Base-by-base conservation (phyloP, 2,888 invertebrate genomes). In the Polyommatus icarus region DNA sequence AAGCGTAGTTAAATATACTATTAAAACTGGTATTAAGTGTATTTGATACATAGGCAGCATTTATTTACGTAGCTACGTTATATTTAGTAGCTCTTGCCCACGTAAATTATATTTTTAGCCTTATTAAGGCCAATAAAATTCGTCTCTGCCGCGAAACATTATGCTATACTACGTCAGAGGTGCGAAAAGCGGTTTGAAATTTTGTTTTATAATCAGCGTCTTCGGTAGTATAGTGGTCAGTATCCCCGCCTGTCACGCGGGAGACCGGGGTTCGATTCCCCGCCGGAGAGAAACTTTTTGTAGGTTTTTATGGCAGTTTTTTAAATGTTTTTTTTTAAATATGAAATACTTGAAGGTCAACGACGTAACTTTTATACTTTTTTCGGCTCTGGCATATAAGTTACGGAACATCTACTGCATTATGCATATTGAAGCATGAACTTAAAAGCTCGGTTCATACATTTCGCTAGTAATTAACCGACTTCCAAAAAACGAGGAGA, bases 221-320 rank as follows among this genome's bases (percentile, higher is more conserved):
- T 75, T 93, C 93, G 94, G 93, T 94, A 94, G 94, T 94, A 94
- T 94, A 94, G 94, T 94, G 94, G 94, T 94, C 80, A 94, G 94
- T 94, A 94, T 94, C 93, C 94, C 94, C 93, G 94, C 94, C 94
- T 94, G 93, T 94, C 94, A 94, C 94, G 93, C 94, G 94, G 93
- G 94, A 94, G 94, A 94, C 94, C 93, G 93, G 94, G 94, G 94
- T 94, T 94, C 94, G 93, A 94, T 94, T 94, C 94, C 94, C 94
- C 92, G 94, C 93, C 93, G 93, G 90, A 82, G 84, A 85, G 83
- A 46, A 18, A 1, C 18, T 75, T 75, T 75, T 75, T 61, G 61
- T 24, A 10, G 8, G 20, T n/a, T 59, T 59, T 20, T 59, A 8
- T 2, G 2, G 8, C 1, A 0, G 8, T 20, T 10, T 20, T 8